phyloP scores from a whole-genome alignment of 2,797 vertebrate genomes.

The Siniperca undulata region DNA sequence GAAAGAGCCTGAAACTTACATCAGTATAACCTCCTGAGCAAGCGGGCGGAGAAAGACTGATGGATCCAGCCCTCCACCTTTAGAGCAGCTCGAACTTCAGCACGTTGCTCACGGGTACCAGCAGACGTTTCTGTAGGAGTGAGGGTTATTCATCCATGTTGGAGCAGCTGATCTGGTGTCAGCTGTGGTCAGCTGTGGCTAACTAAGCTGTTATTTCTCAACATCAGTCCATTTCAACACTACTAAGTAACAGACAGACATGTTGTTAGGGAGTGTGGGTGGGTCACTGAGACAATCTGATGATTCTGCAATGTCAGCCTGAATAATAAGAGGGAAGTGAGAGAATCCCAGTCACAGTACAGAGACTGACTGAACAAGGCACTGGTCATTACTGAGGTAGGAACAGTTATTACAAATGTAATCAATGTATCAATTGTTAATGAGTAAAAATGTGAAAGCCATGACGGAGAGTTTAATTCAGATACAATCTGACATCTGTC shows the following conservation, averaged over 20 bases:
- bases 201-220: not conserved
- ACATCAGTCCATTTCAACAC: constrained; percentile 20
- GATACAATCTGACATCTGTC: not conserved
- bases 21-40: not conserved
- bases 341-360: not conserved
- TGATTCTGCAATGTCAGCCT: constrained; percentile 16
- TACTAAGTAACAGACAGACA: not conserved
- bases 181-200: too few relatives aligned
- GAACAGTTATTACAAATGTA: constrained; percentile 24
- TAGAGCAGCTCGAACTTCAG: not conserved
- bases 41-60: not conserved
- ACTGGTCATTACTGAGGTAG: constrained; percentile 53
- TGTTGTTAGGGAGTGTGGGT: not conserved
- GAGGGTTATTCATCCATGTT: not conserved
- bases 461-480: not conserved
- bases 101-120: fast-evolving
- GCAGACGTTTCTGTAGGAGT: not conserved
- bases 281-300: not conserved
- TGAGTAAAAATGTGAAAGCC: not conserved
- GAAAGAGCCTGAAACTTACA: too few relatives aligned
- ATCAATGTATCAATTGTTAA: not conserved
- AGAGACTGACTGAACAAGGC: constrained; percentile 15
- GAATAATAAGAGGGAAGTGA: constrained; percentile 61
- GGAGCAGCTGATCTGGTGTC: not conserved
- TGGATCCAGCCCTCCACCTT: not conserved